Evolutionary conservation across 2,797 vertebrate genomes (phyloP), one percentile per base, ranked within the genome.

Genomic region (Melanotaenia maccullochi): DNA sequence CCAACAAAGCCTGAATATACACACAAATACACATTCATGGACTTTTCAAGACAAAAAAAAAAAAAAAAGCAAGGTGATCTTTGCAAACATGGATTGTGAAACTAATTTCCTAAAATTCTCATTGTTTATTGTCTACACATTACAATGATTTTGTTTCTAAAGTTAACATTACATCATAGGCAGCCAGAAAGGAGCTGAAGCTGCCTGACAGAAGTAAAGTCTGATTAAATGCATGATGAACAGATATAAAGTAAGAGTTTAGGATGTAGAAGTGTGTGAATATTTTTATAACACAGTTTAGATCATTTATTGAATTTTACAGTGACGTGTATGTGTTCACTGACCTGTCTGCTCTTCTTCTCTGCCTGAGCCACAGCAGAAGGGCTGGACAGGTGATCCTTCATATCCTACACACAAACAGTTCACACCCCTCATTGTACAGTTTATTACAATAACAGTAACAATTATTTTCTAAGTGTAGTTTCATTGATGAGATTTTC

Each of bases 341-440:
- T 52, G 57, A 96, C 95, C 93, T 96, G 91, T 89, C 93, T 92
- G 71, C 89, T 96, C 80, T 94, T 96, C 82, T 89, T 95, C 78
- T 96, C 94, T 11, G 94, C 87, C 86, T 95, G 93, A 65, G 95
- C 93, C 64, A 94, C 55, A 7, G 93, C 93, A 25, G 92, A 88
- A 0, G 95, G 95, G 71, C 95, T 96, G 57, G 94, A 94, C 75
- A 96, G 66, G 61, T 96, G 94, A 57, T 96, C 94, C 83, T 95
- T 96, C 95, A 96, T 96, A 64, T 96, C 94, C 96, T 96, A 63
- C 65, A 76, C 52, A 69, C 16, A 81, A 28, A 86, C 18, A 78
- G 14, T 59, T 72, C 18, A 58, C n/a, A 38, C 13, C 5, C 13
- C 36, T 36, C 12, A 54, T 35, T 16, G 4, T 8, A 49, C 65